phyloP scores from a whole-genome alignment of 2,797 vertebrate species.

The Eurystomus glaucurus region DNA sequence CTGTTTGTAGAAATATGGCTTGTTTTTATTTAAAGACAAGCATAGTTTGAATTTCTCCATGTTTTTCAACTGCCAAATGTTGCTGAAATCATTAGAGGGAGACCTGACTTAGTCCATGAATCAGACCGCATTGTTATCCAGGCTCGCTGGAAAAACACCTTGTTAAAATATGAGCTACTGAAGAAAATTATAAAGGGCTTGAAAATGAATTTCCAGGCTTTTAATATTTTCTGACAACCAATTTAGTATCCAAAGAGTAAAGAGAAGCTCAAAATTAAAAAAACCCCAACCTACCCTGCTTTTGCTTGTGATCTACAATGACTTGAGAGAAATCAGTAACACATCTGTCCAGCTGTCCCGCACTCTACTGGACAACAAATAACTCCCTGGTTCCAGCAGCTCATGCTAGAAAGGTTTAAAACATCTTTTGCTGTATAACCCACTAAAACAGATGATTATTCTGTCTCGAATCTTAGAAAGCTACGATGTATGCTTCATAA shows the following conservation, averaged over 20 bases:
- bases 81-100: constrained; percentile 22
- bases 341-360: background rate
- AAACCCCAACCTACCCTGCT: background rate
- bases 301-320: background rate
- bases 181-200: background rate
- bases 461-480: background rate
- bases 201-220: background rate
- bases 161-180: background rate
- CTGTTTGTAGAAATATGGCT: background rate
- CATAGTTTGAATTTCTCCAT: background rate
- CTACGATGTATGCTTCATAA: background rate
- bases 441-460: background rate
- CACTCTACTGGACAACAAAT: background rate
- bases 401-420: background rate
- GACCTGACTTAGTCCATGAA: background rate
- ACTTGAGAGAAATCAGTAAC: background rate
- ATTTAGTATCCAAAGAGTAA: background rate
- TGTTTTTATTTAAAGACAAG: background rate
- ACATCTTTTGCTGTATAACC: background rate
- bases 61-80: background rate
- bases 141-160: background rate
- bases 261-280: background rate
- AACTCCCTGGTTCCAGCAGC: background rate
- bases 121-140: background rate
- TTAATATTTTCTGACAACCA: background rate